Evolutionary conservation across 2,888 invertebrate genomes (phyloP), one percentile per base, ranked within the genome.

Genomic region (Allacma fusca): DNA sequence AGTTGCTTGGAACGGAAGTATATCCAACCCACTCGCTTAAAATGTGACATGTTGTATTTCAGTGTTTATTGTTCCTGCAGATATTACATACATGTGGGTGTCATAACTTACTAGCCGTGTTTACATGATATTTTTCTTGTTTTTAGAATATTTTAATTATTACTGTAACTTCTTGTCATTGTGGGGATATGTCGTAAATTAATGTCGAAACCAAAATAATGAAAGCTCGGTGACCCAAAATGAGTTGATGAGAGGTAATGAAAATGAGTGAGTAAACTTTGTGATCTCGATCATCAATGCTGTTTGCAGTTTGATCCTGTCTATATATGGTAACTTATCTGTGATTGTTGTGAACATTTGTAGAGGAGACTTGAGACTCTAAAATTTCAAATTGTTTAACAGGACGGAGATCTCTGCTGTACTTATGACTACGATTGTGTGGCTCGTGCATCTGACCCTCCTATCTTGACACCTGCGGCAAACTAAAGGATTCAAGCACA

Each of bases 351-450:
- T 16, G 5, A 21, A 12, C 9, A n/a, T 13, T 43, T 19, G 34
- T 29, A 19, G 2, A 19, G 29, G 29, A 34, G 7, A 28, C 5
- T 67, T 67, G 26, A 9, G 16, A 43, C 12, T 69, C n/a, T 69
- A 26, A 65, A 7, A 21, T 69, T 69, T 69, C 12, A 21, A 19
- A 26, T 69, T 71, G 7, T 57, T 62, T 62, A 65, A 5, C 50
- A 88, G 88, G 87, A 88, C 86, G 88, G 88, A 86, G 87, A 87
- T 85, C 87, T 88, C 85, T 88, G 88, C 87, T 88, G 88, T 86
- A 87, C 87, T 87, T 88, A 88, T 87, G 87, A 88, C 87, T 87
- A 87, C 86, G 86, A 87, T 86, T 88, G 88, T 85, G 85, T 85
- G 84, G 83, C 82, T 85, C 83, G 82, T 83, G 85, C 86, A 79